Evolutionary conservation across 2,888 invertebrate species (phyloP).

Genomic region (Strigamia maritima): DNA sequence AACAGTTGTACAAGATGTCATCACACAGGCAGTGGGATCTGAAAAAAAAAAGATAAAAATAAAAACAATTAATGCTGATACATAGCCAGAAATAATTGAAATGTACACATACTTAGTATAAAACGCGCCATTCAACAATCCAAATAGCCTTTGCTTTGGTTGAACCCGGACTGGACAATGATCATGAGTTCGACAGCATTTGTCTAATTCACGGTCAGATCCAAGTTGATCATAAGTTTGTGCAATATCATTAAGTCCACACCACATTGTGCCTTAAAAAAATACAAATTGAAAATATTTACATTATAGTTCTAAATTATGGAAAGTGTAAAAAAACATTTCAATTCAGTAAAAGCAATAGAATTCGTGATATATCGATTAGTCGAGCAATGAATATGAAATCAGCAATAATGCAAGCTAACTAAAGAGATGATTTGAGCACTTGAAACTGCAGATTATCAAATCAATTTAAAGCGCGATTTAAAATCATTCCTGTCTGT

Average conservation of each 20-base stretch:
- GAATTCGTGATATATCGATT: no score
- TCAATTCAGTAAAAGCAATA: no score
- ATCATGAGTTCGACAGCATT: slow-evolving; percentile 45
- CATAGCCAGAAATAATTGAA: neutral
- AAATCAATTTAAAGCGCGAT: no score
- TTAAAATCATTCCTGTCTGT: no score
- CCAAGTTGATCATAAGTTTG: slow-evolving; percentile 44
- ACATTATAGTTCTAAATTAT: neutral
- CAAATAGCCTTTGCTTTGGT: slow-evolving; percentile 35
- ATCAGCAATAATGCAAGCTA: no score
- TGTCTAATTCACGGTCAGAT: slow-evolving; percentile 42
- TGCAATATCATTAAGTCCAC: slow-evolving; percentile 44
- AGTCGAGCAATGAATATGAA: no score
- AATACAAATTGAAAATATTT: neutral
- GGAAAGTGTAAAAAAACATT: no score
- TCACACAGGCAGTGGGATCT: slow-evolving; percentile 13
- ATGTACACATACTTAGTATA: slow-evolving; percentile 44
- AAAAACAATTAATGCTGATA: neutral
- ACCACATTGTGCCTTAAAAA: slow-evolving; percentile 45
- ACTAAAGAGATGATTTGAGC: no score
- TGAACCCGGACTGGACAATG: slow-evolving; percentile 41
- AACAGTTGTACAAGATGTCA: slow-evolving; percentile 4
- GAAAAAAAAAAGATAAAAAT: neutral
- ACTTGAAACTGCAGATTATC: no score
- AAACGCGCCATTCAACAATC: slow-evolving; percentile 44